A percentile compares a stretch with the other conserved stretches of the same genome.
These are phyloP conservation scores for Matsumurasca onukii DNA, from an alignment of 1,140 invertebrate species.

Conservation along the genomic window DNA sequence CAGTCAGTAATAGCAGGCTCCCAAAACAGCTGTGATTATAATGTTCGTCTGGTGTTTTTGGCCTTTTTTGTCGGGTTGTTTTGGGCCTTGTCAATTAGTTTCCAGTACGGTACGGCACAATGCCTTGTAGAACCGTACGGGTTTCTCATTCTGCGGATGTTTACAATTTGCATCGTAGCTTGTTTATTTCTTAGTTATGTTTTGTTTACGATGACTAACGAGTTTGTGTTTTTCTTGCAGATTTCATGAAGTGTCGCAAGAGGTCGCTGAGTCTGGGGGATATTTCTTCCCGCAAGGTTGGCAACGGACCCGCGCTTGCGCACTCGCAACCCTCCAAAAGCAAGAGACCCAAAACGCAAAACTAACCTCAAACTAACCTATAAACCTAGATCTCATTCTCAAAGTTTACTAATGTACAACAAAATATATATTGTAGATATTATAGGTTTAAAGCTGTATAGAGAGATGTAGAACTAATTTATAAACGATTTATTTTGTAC, in stretches of 20 bases:
- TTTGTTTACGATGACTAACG: neutral
- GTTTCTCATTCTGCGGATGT: too few relatives aligned
- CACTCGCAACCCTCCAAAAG: constrained; percentile 1
- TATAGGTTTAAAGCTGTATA: neutral
- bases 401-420: constrained; percentile 12
- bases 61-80: too few relatives aligned
- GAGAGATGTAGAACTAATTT: constrained; percentile 14
- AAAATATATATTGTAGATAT: constrained; percentile 16
- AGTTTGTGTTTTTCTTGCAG: neutral
- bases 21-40: too few relatives aligned
- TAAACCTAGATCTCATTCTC: neutral
- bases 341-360: neutral
- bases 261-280: constrained; percentile 4
- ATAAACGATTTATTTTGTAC: constrained; percentile 14
- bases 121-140: too few relatives aligned
- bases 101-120: too few relatives aligned
- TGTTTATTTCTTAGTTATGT: neutral
- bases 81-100: too few relatives aligned
- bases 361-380: neutral
- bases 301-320: too few relatives aligned
- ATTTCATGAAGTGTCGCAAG: neutral
- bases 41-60: too few relatives aligned
- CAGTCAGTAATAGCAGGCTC: too few relatives aligned
- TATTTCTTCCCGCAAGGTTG: constrained; percentile 9
- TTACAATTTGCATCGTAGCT: too few relatives aligned